These are phyloP conservation scores for Cybosia mesomella DNA, from an alignment of 2,888 invertebrate species.

Conservation along the genomic window DNA sequence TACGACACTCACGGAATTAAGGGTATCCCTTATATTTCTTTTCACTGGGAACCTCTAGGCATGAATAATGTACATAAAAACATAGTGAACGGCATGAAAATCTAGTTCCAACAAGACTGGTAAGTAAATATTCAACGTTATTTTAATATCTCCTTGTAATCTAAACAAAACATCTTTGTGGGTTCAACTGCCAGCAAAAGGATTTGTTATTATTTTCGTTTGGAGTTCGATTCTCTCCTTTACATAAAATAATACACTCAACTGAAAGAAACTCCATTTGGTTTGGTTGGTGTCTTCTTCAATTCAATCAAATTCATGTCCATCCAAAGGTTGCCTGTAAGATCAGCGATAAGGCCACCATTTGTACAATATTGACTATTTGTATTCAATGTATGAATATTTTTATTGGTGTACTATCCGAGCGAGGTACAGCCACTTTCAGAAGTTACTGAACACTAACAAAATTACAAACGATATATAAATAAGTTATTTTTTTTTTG, in stretches of 20 bases:
- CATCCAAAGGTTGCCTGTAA: too few relatives aligned
- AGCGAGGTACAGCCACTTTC: too few relatives aligned
- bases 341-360: too few relatives aligned
- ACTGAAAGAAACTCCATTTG: too few relatives aligned
- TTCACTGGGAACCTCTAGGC: background rate
- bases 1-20: background rate
- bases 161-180: slow-evolving; percentile 1
- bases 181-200: background rate
- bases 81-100: background rate
- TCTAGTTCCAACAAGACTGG: background rate
- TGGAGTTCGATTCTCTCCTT: background rate
- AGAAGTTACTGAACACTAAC: too few relatives aligned
- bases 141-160: background rate
- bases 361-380: too few relatives aligned
- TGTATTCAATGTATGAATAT: too few relatives aligned
- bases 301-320: too few relatives aligned
- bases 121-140: background rate
- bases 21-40: background rate
- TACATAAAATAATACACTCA: background rate
- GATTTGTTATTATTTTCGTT: background rate
- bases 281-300: too few relatives aligned
- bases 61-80: background rate
- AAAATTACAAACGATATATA: too few relatives aligned
- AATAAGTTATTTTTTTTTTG: too few relatives aligned
- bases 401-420: too few relatives aligned